Conservation (phyloP, 2,797 vertebrate species). For the Falco rusticolus region DNA sequence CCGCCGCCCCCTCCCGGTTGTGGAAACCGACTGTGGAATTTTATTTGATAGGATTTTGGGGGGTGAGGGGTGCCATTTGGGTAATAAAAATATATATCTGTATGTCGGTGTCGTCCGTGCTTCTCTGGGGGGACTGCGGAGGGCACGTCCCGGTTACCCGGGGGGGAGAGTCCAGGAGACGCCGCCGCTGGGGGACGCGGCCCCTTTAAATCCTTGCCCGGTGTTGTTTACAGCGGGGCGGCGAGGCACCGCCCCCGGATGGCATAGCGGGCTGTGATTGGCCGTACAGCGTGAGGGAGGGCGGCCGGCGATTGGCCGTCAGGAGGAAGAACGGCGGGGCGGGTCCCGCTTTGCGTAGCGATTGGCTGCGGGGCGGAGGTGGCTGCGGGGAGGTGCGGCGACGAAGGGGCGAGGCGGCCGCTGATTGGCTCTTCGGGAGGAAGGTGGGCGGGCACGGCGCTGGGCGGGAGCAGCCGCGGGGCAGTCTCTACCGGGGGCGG, state of each 20-base stretch:
- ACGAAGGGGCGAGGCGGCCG: too few species aligned
- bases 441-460: not conserved
- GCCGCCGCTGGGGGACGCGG: not conserved
- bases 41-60: not conserved
- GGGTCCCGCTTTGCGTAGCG: accelerated
- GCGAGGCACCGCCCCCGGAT: not conserved
- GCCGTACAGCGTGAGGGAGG: not conserved
- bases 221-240: not conserved
- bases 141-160: too few species aligned
- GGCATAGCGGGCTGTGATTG: not conserved
- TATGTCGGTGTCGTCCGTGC: not conserved
- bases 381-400: accelerated
- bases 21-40: not conserved
- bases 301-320: not conserved
- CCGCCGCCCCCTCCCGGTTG: not conserved
- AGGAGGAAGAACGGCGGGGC: accelerated
- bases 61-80: not conserved
- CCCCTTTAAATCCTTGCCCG: not conserved
- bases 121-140: not conserved
- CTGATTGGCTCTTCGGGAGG: not conserved
- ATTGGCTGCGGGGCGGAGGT: not conserved
- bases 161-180: too few species aligned
- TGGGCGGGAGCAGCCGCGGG: too few species aligned
- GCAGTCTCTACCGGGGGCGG: too few species aligned
- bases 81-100: conserved; percentile 38